Evolutionary conservation across 2,113 vertebrate species (phyloP).

Genomic region (Xenopus borealis): DNA sequence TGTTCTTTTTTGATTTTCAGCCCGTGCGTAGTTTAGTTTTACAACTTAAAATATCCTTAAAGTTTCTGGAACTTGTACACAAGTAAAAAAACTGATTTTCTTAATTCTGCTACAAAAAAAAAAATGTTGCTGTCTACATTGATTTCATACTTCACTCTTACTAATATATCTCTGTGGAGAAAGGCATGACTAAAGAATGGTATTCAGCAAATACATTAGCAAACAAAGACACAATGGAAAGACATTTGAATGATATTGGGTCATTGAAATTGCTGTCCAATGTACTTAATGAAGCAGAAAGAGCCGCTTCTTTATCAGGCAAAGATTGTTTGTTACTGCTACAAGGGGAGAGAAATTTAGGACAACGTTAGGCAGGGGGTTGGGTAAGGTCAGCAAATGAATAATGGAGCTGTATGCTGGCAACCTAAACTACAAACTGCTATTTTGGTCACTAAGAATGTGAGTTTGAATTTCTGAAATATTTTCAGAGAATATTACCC

Average conservation of each 20-base stretch:
- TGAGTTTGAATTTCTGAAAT: no score
- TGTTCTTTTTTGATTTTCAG: no score
- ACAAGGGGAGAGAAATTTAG: slow-evolving; percentile 40
- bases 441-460: slow-evolving; percentile 10
- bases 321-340: slow-evolving; percentile 8
- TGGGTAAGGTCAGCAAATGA: slow-evolving; percentile 40
- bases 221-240: slow-evolving; percentile 17
- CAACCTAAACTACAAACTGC: neutral
- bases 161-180: neutral
- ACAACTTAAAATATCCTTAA: no score
- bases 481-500: no score
- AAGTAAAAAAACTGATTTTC: no score
- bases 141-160: neutral
- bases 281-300: slow-evolving; percentile 40
- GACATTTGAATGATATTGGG: slow-evolving; percentile 33
- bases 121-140: no score
- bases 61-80: no score
- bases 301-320: neutral
- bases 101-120: no score
- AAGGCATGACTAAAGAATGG: slow-evolving; percentile 1
- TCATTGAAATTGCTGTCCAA: slow-evolving; percentile 31
- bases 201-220: slow-evolving; percentile 13
- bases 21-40: no score
- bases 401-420: slow-evolving; percentile 31
- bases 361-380: slow-evolving; percentile 17